Evolutionary conservation across 2,888 invertebrate genomes (phyloP), one percentile per base, ranked within the genome.

Genomic region (Busseola fusca): DNA sequence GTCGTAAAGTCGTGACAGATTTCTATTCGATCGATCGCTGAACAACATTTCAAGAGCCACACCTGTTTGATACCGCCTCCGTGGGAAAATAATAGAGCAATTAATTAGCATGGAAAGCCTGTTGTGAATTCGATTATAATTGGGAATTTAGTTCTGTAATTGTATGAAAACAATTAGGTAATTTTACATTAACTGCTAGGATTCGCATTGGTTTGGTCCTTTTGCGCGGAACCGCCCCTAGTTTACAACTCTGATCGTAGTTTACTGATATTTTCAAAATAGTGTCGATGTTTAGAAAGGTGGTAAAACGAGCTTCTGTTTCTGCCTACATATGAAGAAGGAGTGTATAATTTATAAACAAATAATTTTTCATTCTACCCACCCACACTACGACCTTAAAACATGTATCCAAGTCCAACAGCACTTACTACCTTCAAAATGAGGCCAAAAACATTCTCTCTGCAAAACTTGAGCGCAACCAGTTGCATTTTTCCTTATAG

Each of bases 1-100:
- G 56, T 57, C 50, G 66, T 76, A 57, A 76, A 64, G 37, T 81
- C 81, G 77, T 81, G 81, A 81, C 66, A 34, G 70, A 78, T 81
- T 76, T 76, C 66, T 60, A 76, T 25, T 66, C 59, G 21, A 66
- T 67, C 50, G 50, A 48, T 58, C 16, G 21, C 30, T 56, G 34
- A 64, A 52, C 62, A 64, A 57, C 81, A 59, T 81, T 69, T 76
- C 48, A 12, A 80, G 48, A 66, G 59, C 81, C 81, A 76, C 78
- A 81, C 78, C 77, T 71, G 54, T 50, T 65, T n/a, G 1, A 27
- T 52, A 66, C 63, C 3, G 21, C 45, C 54, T 37, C 30, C 81
- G 78, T 78, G 78, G 71, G 78, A 78, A 80, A 54, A 76, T 78
- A 64, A 60, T 71, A 66, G 27, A 9, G 37, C 27, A 64, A 70